Percentiles rank a stretch among this genome's conserved stretches.
Evolutionary conservation across 2,113 vertebrate species (phyloP).

Genomic region (Hassar affinis): DNA sequence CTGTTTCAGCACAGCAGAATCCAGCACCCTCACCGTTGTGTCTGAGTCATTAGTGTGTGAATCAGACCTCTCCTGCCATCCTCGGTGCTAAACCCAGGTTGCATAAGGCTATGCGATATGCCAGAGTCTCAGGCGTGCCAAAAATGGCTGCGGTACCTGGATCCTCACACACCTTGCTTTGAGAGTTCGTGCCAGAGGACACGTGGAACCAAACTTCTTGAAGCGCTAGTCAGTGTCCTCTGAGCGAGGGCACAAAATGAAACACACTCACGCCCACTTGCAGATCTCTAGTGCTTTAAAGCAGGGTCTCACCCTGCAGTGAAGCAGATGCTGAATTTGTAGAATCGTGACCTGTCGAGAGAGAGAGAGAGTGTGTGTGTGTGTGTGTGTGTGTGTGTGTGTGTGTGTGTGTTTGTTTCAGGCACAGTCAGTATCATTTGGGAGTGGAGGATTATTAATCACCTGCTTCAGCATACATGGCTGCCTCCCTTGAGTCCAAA

Average conservation of each 20-base stretch:
- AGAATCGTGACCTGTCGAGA: constrained; percentile 23
- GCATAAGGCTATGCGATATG: constrained; percentile 5
- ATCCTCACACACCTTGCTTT: background rate
- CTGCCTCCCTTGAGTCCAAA: constrained; percentile 68
- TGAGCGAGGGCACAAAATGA: constrained; percentile 1
- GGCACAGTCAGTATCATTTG: constrained; percentile 61
- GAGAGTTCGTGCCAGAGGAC: background rate
- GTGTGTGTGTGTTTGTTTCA: constrained; percentile 45
- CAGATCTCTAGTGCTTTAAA: background rate
- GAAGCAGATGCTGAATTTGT: constrained; percentile 39
- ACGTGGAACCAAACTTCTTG: background rate
- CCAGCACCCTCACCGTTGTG: constrained; percentile 11
- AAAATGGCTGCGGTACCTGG: background rate
- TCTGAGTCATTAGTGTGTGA: constrained; percentile 29
- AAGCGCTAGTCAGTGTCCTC: background rate
- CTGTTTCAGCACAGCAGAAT: constrained; percentile 6
- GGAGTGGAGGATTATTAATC: constrained; percentile 61
- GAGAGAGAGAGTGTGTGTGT: constrained; percentile 36
- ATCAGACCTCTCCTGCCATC: constrained; percentile 7
- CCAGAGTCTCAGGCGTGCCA: background rate
- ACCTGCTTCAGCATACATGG: constrained; percentile 58
- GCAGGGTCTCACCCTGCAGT: constrained; percentile 16
- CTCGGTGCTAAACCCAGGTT: constrained; percentile 4
- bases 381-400: constrained; percentile 49
- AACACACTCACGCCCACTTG: constrained; percentile 18